Conservation (phyloP, 2,797 vertebrate genomes). For the Zenarchopterus dispar region DNA sequence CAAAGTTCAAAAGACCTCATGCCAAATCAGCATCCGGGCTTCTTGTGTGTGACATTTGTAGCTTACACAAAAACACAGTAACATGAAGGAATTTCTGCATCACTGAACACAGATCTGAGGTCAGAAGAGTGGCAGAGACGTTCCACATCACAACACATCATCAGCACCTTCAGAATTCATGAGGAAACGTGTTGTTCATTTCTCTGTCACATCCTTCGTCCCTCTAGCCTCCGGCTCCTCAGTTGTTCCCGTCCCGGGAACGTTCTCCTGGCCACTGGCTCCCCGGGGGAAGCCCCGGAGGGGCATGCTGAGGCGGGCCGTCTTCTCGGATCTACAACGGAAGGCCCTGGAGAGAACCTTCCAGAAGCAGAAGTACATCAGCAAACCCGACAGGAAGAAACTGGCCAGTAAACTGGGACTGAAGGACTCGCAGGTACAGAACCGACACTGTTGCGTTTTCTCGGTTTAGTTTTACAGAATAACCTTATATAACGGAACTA, state of each 20-base stretch:
- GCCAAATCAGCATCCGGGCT: conserved; percentile 1
- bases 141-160: too few relatives aligned
- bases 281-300: conserved; percentile 92
- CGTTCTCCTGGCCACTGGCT: conserved; percentile 94
- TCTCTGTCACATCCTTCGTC: neutral
- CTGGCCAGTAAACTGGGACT: conserved; percentile 92
- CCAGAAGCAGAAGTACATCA: conserved; percentile 99
- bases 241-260: conserved; percentile 92
- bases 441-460: too few relatives aligned
- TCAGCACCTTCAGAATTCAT: too few relatives aligned
- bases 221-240: conserved; percentile 77
- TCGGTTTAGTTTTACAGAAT: too few relatives aligned
- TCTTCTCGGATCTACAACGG: conserved; percentile 97
- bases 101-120: neutral
- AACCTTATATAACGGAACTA: neutral
- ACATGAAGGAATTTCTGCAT: too few relatives aligned
- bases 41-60: neutral
- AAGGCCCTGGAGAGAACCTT: conserved; percentile 97
- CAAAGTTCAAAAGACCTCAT: conserved; percentile 17
- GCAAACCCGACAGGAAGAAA: conserved; percentile 97
- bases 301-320: conserved; percentile 94
- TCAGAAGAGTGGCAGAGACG: too few relatives aligned
- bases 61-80: neutral
- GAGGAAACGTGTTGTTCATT: too few relatives aligned
- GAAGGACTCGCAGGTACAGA: conserved; percentile 94